Conservation (phyloP, 2,888 invertebrate genomes). For the Zygaena filipendulae region DNA sequence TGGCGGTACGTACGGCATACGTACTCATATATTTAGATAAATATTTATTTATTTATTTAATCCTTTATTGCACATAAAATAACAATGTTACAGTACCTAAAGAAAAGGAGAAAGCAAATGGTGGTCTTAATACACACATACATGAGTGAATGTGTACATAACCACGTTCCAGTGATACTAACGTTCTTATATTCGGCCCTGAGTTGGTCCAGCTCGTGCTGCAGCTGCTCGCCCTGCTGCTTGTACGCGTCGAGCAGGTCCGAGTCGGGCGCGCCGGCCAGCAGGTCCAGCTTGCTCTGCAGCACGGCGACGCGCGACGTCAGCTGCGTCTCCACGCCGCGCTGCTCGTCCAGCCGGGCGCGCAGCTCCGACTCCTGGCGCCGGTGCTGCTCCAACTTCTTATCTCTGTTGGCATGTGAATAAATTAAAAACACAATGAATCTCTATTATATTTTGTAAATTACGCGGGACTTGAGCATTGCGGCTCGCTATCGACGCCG, state of each 20-base stretch:
- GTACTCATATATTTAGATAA: too few species aligned
- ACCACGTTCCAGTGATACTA: too few species aligned
- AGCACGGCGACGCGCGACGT: constrained; percentile 45
- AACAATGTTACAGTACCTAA: too few species aligned
- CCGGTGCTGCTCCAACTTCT: constrained; percentile 46
- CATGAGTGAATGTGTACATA: too few species aligned
- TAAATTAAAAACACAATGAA: background rate
- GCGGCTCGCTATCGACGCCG: too few species aligned
- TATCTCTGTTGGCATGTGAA: constrained; percentile 30
- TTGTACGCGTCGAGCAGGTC: constrained; percentile 41
- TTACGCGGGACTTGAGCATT: too few species aligned
- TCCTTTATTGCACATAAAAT: too few species aligned
- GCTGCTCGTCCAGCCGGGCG: constrained; percentile 44
- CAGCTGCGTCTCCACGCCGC: constrained; percentile 48
- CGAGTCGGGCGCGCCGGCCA: constrained; percentile 34
- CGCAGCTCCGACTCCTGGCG: constrained; percentile 48
- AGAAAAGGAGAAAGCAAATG: too few species aligned
- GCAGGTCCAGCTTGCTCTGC: constrained; percentile 43
- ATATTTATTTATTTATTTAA: too few species aligned
- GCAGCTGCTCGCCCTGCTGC: constrained; percentile 40
- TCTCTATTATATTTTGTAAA: too few species aligned
- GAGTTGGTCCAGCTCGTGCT: constrained; percentile 36
- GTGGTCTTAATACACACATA: too few species aligned
- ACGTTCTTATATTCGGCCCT: constrained; percentile 47
- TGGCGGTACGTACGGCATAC: too few species aligned